Percentiles rank a stretch among this genome's conserved stretches.
These are phyloP conservation scores for Anodontia alba DNA, from an alignment of 2,888 invertebrate genomes.

Conservation along the genomic window DNA sequence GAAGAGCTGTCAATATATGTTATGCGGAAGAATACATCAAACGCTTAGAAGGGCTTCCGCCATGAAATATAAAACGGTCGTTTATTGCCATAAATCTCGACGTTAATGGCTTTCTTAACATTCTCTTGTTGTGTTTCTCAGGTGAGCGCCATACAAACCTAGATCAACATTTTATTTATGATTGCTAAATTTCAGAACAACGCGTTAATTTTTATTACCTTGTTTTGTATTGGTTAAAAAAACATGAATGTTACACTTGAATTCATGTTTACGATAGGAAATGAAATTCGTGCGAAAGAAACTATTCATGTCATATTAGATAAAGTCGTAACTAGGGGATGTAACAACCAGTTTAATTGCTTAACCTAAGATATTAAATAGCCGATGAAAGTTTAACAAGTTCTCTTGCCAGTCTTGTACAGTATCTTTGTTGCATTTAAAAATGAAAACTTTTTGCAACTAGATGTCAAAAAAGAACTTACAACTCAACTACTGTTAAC, in stretches of 20 bases:
- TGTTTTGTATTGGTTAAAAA: neutral
- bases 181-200: neutral
- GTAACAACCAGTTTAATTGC: neutral
- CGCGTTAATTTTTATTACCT: neutral
- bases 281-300: constrained; percentile 10
- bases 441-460: too few species aligned
- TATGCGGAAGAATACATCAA: neutral
- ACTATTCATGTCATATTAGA: neutral
- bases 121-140: neutral
- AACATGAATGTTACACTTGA: neutral
- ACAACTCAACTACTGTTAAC: too few species aligned
- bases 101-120: neutral
- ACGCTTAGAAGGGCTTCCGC: neutral
- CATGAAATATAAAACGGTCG: neutral
- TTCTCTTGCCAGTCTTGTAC: too few species aligned
- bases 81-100: neutral
- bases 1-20: neutral
- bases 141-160: neutral
- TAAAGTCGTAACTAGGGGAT: neutral
- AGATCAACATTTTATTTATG: neutral
- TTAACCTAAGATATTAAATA: neutral
- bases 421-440: too few species aligned
- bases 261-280: constrained; percentile 3
- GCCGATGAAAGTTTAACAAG: neutral
- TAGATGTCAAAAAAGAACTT: too few species aligned